Conservation (phyloP, 2,113 vertebrate genomes). For the Phalacrocorax aristotelis region DNA sequence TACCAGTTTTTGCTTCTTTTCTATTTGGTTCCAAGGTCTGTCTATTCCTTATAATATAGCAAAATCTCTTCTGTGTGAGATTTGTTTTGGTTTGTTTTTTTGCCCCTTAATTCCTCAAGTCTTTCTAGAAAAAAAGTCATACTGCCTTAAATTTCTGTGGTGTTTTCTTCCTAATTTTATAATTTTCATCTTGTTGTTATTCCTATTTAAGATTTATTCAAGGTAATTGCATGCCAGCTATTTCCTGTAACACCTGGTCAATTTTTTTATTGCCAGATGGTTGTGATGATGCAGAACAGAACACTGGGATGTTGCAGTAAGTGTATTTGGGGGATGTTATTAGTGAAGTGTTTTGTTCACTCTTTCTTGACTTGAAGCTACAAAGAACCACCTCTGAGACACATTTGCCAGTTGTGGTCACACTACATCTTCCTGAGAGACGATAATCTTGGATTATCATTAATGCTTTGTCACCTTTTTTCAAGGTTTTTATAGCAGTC, state of each 20-base stretch:
- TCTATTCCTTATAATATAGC: neutral
- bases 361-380: slow-evolving; percentile 40
- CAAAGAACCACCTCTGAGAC: slow-evolving; percentile 5
- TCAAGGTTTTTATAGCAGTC: neutral
- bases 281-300: slow-evolving; percentile 61
- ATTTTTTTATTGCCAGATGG: slow-evolving; percentile 57
- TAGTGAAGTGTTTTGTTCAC: neutral
- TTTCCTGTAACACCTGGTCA: slow-evolving; percentile 57
- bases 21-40: neutral
- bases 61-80: neutral
- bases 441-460: neutral
- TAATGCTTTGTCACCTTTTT: neutral
- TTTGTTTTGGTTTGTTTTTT: neutral
- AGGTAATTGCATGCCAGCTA: slow-evolving; percentile 36
- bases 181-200: neutral
- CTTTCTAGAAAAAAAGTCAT: neutral
- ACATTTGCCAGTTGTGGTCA: neutral
- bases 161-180: slow-evolving; percentile 44
- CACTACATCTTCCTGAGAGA: neutral
- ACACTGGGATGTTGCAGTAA: slow-evolving; percentile 35
- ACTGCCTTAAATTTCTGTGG: neutral
- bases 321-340: slow-evolving; percentile 25
- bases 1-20: neutral
- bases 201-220: slow-evolving; percentile 8
- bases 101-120: neutral